Evolutionary conservation across 1,140 invertebrate species (phyloP), one percentile per base, ranked within the genome.

Genomic region (Asobara japonica): DNA sequence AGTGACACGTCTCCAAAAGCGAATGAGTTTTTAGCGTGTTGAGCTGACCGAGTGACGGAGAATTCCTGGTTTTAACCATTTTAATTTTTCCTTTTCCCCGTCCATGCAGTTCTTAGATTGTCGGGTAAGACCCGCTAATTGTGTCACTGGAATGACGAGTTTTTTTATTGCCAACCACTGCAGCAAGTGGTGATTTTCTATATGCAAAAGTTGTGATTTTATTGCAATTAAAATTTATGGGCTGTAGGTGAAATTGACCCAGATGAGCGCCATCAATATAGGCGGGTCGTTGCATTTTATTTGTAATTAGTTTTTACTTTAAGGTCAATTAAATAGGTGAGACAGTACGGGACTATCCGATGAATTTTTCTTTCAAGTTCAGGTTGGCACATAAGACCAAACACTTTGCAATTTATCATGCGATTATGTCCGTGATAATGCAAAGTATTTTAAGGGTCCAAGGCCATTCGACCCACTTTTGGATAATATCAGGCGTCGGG

Each of bases 21-120:
- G 48, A 74, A 74, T 61, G 73, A 74, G 68, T 61, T 74, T 74
- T 38, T 74, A 71, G 69, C 69, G 73, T 74, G 73, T 30, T 31
- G 65, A 65, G 38, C 41, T 65, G 69, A 22, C 25, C 48, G 36
- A 71, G 16, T 33, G 38, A 64, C 41, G 45, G 45, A 38, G 51
- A 31, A 69, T 69, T 69, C 27, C 20, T 71, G 61, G 65, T 31
- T 48, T 61, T 48, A 41, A 18, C 45, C 1, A 13, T 60, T 60
- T 61, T 45, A 51, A 64, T 16, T 51, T 25, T 67, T 67, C n/a
- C 10, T 27, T n/a, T 67, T 48, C 22, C 30, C 48, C 29, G 27
- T 45, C 38, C 8, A 48, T 7, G 22, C 38, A 27, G 16, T 8
- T 13, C 22, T 30, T 16, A 48, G 10, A 45, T 45, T 45, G 29